A percentile compares a stretch with the other conserved stretches of the same genome.
Conservation (phyloP, 2,113 vertebrate genomes). For the Eonycteris spelaea region DNA sequence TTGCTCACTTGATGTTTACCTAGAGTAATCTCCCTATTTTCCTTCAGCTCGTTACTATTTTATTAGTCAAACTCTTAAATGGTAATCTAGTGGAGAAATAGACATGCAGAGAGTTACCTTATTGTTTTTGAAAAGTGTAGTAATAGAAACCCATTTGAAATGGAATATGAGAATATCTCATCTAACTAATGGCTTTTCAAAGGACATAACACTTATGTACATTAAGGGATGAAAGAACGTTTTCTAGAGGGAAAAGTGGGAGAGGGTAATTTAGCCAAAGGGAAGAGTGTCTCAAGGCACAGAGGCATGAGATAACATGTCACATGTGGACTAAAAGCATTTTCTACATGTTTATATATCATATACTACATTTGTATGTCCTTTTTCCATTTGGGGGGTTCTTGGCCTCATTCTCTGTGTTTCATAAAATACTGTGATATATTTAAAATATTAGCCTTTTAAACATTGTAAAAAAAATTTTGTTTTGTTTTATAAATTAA, state of each 20-base stretch:
- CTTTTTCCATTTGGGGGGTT: background rate
- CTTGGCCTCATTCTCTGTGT: background rate
- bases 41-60: background rate
- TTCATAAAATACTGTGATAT: background rate
- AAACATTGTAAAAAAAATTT: background rate
- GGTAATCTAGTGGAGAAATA: background rate
- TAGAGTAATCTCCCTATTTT: background rate
- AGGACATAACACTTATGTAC: background rate
- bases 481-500: background rate
- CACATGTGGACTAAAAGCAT: background rate
- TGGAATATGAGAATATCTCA: background rate
- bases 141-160: background rate
- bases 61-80: background rate
- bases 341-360: background rate
- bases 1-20: background rate
- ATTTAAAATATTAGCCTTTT: background rate
- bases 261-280: background rate
- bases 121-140: background rate
- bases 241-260: rapidly evolving
- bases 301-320: background rate
- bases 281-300: background rate
- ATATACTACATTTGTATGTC: background rate
- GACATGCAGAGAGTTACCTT: background rate
- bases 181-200: background rate
- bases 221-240: background rate